Base-by-base conservation (phyloP, 2,797 vertebrate genomes). In the Vultur gryphus region DNA sequence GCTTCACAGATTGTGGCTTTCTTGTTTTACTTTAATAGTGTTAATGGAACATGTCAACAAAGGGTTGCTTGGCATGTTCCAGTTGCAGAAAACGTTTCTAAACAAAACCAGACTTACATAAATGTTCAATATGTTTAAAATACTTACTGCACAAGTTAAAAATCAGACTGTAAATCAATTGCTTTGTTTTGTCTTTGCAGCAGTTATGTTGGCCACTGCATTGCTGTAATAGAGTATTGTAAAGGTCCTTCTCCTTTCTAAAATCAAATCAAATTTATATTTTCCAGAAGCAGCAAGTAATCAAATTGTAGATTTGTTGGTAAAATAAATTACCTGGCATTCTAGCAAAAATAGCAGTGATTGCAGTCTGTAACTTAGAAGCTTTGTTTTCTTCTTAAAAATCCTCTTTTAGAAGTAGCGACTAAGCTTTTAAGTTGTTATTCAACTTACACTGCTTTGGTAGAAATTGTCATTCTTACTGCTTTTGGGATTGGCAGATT, bases 261-360 rank as follows among this genome's bases (percentile, higher is more conserved):
- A 92, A 95, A 57, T 84, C 15, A 90, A 84, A 95, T 95, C 11
- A 83, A 80, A 83, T 69, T 77, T 86, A 0, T 75, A 11, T 92
- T 89, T 96, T 86, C 80, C 88, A 92, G 86, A 89, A 84, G 23
- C 77, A 95, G 23, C 29, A 87, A 93, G 61, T 84, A 91, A 94
- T 94, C 39, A 58, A 54, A 93, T 76, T 92, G 29, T 71, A 62
- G 35, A 51, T 76, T 64, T 92, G 16, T 72, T 82, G 46, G 39
- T 84, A 61, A 55, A 84, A 84, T 25, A 71, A 61, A 69, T 87
- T 78, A 84, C 25, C 39, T 73, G 16, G 16, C n/a, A 64, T 83
- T 87, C 64, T 77, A 86, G 43, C 51, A 89, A 31, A 72, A 84
- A 49, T 35, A 84, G 19, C 16, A 31, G 9, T 75, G n/a, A 65